Conservation (phyloP, 1,140 invertebrate species). For the Melanaphis sacchari region DNA sequence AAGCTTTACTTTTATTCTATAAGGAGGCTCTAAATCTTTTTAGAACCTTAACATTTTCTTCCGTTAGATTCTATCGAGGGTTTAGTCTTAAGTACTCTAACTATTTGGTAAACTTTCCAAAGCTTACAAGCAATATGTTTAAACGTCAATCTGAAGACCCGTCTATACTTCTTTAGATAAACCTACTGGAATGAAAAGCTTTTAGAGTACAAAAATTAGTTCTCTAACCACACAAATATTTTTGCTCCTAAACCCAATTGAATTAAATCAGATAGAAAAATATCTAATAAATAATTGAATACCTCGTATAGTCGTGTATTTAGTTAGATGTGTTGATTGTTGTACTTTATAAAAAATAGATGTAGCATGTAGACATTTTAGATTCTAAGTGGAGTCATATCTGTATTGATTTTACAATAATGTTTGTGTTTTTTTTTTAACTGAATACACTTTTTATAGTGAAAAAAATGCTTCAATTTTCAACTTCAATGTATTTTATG, state of each 20-base stretch:
- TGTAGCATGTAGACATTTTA: background rate
- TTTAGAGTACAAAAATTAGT: conserved; percentile 30
- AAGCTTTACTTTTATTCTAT: conserved; percentile 27
- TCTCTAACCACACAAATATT: conserved; percentile 24
- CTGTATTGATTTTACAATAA: background rate
- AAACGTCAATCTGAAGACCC: conserved; percentile 35
- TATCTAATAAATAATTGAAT: conserved; percentile 22
- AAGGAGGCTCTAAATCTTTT: conserved; percentile 3
- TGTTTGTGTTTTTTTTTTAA: background rate
- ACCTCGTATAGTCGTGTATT: background rate
- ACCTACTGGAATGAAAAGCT: conserved; percentile 34
- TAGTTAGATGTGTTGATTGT: background rate
- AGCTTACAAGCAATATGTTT: conserved; percentile 47
- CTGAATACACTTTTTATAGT: background rate
- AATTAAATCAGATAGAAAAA: conserved; percentile 23
- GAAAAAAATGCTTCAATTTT: background rate
- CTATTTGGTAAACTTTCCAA: conserved; percentile 32
- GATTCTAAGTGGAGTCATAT: background rate
- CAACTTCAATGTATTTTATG: background rate
- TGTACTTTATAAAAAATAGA: background rate
- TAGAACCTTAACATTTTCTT: conserved; percentile 14
- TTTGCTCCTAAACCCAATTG: background rate
- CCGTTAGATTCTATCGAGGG: background rate
- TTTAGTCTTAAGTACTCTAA: conserved; percentile 29
- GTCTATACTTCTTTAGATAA: conserved; percentile 45